phyloP scores from a whole-genome alignment of 2,797 vertebrate species.

The Pogonophryne albipinna region DNA sequence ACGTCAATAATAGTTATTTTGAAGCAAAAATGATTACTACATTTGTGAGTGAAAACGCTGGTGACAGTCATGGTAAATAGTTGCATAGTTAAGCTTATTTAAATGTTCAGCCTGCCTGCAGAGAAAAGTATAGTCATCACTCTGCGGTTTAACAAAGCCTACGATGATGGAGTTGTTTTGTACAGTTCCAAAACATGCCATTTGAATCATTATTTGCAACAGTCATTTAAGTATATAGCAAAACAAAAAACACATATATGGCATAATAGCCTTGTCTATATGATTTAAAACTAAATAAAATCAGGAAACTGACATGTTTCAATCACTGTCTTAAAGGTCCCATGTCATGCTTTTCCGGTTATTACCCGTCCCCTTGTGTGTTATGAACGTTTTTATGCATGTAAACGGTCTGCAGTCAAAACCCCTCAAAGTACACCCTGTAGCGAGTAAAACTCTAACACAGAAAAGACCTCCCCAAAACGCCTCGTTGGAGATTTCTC shows the following conservation, averaged over 20 bases:
- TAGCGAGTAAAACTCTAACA: no score
- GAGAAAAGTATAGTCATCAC: conserved; percentile 18
- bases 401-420: no score
- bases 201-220: neutral
- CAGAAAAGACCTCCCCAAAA: no score
- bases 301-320: neutral
- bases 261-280: neutral
- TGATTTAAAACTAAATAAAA: neutral
- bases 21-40: conserved; percentile 17
- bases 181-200: neutral
- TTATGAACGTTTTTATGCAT: no score
- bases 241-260: neutral
- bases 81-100: conserved; percentile 1
- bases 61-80: neutral
- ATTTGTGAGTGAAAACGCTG: neutral
- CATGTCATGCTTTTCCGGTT: no score
- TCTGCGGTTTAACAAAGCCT: conserved; percentile 7
- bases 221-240: neutral
- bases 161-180: neutral
- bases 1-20: neutral
- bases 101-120: conserved; percentile 5
- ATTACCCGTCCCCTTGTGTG: no score
- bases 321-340: neutral
- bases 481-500: no score
- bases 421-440: no score